Base-by-base conservation (phyloP, 2,888 invertebrate species). In the Hermaeophaga mercurialis region DNA sequence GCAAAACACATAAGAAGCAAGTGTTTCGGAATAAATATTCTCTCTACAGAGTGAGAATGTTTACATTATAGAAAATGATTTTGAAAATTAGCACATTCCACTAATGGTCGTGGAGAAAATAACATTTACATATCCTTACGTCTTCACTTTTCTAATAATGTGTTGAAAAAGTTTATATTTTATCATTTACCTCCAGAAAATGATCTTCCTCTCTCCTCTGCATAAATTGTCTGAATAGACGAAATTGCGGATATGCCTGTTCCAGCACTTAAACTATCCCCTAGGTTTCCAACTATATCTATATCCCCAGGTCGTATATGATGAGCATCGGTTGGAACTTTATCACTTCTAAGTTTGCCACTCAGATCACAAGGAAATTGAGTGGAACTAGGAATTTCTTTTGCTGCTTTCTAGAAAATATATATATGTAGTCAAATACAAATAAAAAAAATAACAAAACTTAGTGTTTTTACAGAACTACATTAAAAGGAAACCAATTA, bases 191-290 rank as follows among this genome's bases (percentile, higher is more conserved):
- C 68, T 47, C 61, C 55, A 34, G 65, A 59, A 61, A 70, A 72
- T 1, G 70, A 62, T 50, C 60, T 58, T 36, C 74, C 73, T 52
- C 74, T 48, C 15, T 67, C 64, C 44, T 74, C 70, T 18, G 64
- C 18, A 24, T 34, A 26, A 3, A 61, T 11, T 26, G 50, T 55
- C 2, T 47, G 36, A 6, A 62, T 1, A 6, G 54, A 9, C 15
- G 33, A 56, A 9, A 41, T 47, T 6, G 66, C 87, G 50, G 87
- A 73, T 0, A 87, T 86, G 1, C 88, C 88, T 64, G 84, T 87
- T 28, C 85, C 88, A 1, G 87, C 88, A 1, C 87, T 84, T 62
- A 89, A 71, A 1, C 87, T 87, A 73, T 88, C 88, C 0, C 88
- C 88, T 54, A 88, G 81, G 0, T 87, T 87, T 0, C 84, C 88